Base-by-base conservation (phyloP, 2,797 vertebrate species). In the Periparus ater region DNA sequence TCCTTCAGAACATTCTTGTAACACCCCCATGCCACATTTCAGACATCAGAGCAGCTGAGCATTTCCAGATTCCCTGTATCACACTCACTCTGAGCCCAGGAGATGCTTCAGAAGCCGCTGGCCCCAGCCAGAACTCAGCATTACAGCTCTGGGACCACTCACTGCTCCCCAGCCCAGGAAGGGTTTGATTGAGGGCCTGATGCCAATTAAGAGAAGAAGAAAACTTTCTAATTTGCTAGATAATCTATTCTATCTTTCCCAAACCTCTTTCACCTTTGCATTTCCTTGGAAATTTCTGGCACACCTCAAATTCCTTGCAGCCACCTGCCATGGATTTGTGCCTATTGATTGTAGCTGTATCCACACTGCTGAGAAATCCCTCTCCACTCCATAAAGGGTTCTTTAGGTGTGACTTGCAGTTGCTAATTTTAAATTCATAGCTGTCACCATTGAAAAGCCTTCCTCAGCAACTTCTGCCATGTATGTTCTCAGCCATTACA, bases 401-500 rank as follows among this genome's bases (percentile, higher is more conserved):
- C 40, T 74, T 73, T 62, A 88, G 85, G 62, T 58, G 47, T 68
- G 77, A 71, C 84, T 90, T 80, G 70, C n/a, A 51, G 34, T 30
- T 81, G 29, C 72, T 76, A 85, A 89, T 90, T 93, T 95, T 79
- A 91, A 91, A 93, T 94, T 95, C 92, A 80, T 53, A 70, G 44
- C 67, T 88, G 87, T 79, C 83, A 88, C 80, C 55, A 60, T 0
- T 58, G 72, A 91, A 94, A 93, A 67, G 36, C 60, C 63, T 96
- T 88, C 85, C 93, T 96, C 93, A 86, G 91, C 94, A 96, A 47
- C 81, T 93, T 93, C 80, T 91, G 89, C 91, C 87, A 79, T 30
- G 30, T 62, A 34, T 77, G 75, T 78, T 96, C 92, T 86, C 29
- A 84, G 81, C 76, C 90, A 60, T 94, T 94, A 88, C 73, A 82